Percentiles rank a stretch among this genome's conserved stretches.
phyloP scores from a whole-genome alignment of 1,140 invertebrate species.

The Matsumurasca onukii region DNA sequence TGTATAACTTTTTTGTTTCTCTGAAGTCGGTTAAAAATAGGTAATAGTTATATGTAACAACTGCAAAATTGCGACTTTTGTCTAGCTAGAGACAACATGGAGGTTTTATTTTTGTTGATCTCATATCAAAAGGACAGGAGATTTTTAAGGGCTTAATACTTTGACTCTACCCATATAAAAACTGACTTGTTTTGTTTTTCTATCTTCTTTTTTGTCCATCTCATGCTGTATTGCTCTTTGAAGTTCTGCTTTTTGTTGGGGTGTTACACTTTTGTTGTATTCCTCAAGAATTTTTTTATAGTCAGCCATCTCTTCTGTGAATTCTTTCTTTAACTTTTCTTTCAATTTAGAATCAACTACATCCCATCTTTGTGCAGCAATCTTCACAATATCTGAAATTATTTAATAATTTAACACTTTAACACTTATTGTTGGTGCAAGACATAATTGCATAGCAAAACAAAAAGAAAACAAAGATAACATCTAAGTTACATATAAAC shows the following conservation, averaged over 20 bases:
- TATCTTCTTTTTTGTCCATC: background rate
- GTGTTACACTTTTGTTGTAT: background rate
- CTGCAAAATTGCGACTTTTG: no score
- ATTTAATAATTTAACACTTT: background rate
- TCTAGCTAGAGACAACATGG: no score
- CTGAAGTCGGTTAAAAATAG: no score
- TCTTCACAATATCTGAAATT: slow-evolving; percentile 3
- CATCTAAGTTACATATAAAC: background rate
- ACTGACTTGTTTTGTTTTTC: slow-evolving; percentile 13
- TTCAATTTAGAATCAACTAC: background rate
- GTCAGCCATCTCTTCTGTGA: background rate
- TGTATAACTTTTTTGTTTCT: no score
- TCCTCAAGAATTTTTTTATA: background rate
- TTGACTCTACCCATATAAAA: background rate
- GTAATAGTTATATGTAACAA: no score
- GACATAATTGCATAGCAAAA: background rate
- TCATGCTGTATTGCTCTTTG: background rate
- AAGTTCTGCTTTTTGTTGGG: background rate
- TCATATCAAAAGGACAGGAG: background rate
- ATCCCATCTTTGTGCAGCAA: background rate
- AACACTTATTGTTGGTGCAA: background rate
- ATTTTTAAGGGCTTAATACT: background rate
- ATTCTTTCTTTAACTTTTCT: background rate
- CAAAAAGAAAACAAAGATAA: background rate
- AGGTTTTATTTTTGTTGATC: background rate